phyloP scores from a whole-genome alignment of 2,797 vertebrate genomes.

The Phylloscopus collybita region DNA sequence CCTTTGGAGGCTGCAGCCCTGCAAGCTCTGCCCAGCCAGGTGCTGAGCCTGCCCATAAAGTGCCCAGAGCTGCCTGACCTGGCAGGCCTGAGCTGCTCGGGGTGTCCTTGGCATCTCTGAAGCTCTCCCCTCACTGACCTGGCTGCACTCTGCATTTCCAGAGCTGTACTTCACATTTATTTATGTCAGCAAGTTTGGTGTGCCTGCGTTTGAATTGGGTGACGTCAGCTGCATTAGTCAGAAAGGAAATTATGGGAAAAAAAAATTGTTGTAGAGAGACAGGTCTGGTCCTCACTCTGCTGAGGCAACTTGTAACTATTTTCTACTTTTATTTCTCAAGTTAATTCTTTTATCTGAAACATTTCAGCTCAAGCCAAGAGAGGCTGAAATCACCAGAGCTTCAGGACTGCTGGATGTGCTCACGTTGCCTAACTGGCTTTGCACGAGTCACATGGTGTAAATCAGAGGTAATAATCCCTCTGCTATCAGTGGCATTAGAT shows the following conservation, averaged over 20 bases:
- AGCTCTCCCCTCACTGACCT: neutral
- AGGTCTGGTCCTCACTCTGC: conserved; percentile 47
- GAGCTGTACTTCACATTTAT: neutral
- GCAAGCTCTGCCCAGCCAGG: neutral
- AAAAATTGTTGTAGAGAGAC: conserved; percentile 8
- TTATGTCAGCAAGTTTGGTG: conserved; percentile 5
- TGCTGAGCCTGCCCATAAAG: neutral
- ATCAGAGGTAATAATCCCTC: neutral
- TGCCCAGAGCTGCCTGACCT: neutral
- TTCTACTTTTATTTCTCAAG: conserved; percentile 12
- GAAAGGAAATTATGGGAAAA: conserved; percentile 62
- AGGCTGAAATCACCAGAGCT: neutral
- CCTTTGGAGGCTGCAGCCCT: neutral
- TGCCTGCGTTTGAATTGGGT: neutral
- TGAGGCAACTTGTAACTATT: conserved; percentile 21
- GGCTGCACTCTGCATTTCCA: neutral
- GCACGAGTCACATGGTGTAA: neutral
- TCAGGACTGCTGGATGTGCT: neutral
- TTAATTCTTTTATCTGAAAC: neutral
- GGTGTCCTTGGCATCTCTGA: neutral
- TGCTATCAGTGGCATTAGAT: neutral
- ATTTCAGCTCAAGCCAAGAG: neutral
- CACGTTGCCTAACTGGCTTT: neutral
- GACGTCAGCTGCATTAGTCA: conserved; percentile 71
- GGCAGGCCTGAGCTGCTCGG: neutral